Evolutionary conservation across 2,888 invertebrate genomes (phyloP).

Genomic region (Pandemis corylana): DNA sequence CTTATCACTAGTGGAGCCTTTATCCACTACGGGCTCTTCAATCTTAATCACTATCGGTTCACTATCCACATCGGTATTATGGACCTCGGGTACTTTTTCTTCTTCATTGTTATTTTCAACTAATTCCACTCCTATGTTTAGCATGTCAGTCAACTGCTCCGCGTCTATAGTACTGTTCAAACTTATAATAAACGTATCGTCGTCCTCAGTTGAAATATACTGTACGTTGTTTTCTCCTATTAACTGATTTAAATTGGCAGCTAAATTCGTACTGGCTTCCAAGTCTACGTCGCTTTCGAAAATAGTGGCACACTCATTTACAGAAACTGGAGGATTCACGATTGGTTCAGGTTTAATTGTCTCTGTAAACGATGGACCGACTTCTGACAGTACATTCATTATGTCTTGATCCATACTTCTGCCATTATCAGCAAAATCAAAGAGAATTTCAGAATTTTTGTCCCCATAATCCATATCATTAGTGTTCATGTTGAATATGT

Average conservation of each 20-base stretch:
- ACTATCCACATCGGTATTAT: constrained; percentile 42
- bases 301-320: constrained; percentile 77
- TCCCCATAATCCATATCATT: constrained; percentile 64
- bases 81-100: constrained; percentile 36
- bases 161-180: constrained; percentile 79
- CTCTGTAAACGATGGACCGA: constrained; percentile 11
- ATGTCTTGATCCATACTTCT: constrained; percentile 73
- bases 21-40: constrained; percentile 43
- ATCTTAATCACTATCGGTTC: constrained; percentile 55
- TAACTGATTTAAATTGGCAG: constrained; percentile 77
- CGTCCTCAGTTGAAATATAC: constrained; percentile 79
- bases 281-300: constrained; percentile 80
- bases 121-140: constrained; percentile 70
- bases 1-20: constrained; percentile 29
- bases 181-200: constrained; percentile 80
- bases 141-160: constrained; percentile 74
- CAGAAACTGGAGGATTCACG: constrained; percentile 58
- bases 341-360: constrained; percentile 49
- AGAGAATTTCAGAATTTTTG: constrained; percentile 60
- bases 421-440: constrained; percentile 65
- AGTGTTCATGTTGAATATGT: constrained; percentile 65
- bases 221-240: constrained; percentile 79
- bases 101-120: constrained; percentile 49
- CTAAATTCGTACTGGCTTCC: constrained; percentile 76
- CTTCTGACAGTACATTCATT: constrained; percentile 65